Percentiles rank a stretch among this genome's conserved stretches.
Evolutionary conservation across 2,113 vertebrate species (phyloP).

Genomic region (Lamprologus speciosus): DNA sequence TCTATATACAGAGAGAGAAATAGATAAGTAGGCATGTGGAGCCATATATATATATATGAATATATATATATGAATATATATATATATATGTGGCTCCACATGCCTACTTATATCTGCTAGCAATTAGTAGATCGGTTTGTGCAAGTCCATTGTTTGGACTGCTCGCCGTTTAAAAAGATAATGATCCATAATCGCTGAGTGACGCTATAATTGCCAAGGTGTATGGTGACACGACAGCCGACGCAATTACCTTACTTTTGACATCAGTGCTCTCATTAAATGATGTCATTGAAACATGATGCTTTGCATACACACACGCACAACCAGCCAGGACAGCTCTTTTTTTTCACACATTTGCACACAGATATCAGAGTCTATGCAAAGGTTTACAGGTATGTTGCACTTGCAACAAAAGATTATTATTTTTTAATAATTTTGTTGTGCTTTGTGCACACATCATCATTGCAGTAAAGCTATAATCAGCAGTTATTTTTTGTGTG

Average conservation of each 20-base stretch:
- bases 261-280: constrained; percentile 61
- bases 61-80: not conserved
- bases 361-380: not conserved
- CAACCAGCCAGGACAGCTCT: not conserved
- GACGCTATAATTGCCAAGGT: constrained; percentile 66
- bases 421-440: not conserved
- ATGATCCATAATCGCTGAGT: constrained; percentile 66
- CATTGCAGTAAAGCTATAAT: not conserved
- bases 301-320: constrained; percentile 2
- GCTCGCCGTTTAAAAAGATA: constrained; percentile 51
- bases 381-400: not conserved
- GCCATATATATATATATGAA: not conserved
- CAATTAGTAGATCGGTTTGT: constrained; percentile 61
- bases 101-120: constrained; percentile 55
- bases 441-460: not conserved
- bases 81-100: not conserved
- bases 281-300: constrained; percentile 65
- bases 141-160: constrained; percentile 58
- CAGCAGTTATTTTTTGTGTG: not conserved
- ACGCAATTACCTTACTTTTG: constrained; percentile 60
- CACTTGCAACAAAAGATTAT: not conserved
- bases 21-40: not conserved
- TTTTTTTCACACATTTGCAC: not conserved
- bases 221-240: constrained; percentile 55
- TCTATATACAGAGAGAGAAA: accelerated